Evolutionary conservation across 2,797 vertebrate genomes (phyloP), one percentile per base, ranked within the genome.

Genomic region (Carapus acus): DNA sequence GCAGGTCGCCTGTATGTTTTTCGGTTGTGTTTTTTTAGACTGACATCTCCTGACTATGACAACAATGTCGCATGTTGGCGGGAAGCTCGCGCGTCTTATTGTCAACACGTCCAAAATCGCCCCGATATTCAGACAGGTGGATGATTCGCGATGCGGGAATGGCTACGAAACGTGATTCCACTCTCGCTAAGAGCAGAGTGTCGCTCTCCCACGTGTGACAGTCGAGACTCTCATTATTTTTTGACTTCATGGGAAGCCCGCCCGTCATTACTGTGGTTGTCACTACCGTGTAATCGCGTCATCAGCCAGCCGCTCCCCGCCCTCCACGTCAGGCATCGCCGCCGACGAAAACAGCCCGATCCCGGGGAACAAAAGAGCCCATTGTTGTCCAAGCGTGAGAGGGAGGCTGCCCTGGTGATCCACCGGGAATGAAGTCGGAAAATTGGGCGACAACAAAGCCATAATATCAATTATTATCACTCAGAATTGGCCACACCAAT

Each of bases 21-120:
- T 40, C 38, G 2, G 38, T 46, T 27, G 20, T 43, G 7, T 27
- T 6, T 41, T 23, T 9, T 29, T 24, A 52, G 43, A 49, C n/a
- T 51, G 38, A 53, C 67, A 29, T 43, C 12, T 8, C 36, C 8
- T 40, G 33, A 58, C 65, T 17, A 6, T 58, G 61, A 64, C 76
- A 63, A 52, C 65, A 36, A 58, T 74, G 80, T 76, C 71, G 76
- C 70, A 68, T 71, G 73, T 51, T n/a, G n/a, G n/a, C 57, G 54
- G 22, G 12, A 49, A 17, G 44, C 31, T 13, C 24, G 16, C 38
- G 53, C 43, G 59, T 58, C 48, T 4, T 62, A 42, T 51, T 17
- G 16, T 5, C 56, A 46, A 40, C 43, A 33, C n/a, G 14, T 22
- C 7, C 7, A 36, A 15, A 36, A 36, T 15, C 4, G 8, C 18